Base-by-base conservation (phyloP, 2,797 vertebrate species). In the Enteromius paludinosus region DNA sequence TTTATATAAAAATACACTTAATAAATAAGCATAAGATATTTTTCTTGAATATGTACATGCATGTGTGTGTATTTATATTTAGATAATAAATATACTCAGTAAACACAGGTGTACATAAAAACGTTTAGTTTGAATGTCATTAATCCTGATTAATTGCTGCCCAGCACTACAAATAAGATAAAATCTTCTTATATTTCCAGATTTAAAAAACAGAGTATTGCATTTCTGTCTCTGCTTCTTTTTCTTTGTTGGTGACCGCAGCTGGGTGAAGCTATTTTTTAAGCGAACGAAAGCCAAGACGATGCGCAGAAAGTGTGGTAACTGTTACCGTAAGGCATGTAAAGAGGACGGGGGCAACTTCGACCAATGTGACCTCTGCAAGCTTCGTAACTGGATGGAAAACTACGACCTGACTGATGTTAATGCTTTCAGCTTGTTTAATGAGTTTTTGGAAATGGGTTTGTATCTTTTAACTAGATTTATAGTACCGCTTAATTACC, bases 391-490 rank as follows among this genome's bases (percentile, higher is more conserved):
- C 45, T 97, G 96, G 96, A 84, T 94, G 80, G 85, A 20, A 1
- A 97, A 99, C 90, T 97, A 98, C 8, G 86, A 89, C 2, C 92
- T 98, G 88, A 93, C 87, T 0, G 11, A 90, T 0, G 92, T 96
- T 3, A 85, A 96, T 6, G 0, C 83, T 84, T 98, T 96, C 93
- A 97, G 94, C 88, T 91, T 98, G 83, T 98, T 98, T 35, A 94
- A 98, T 0, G 97, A 98, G 90, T 98, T 95, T 90, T 82, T 98
- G 91, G 97, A 99, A 88, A 98, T 99, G 94, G 96, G 97, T 98
- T 89, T 2, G 86, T 87, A 78, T 77, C 35, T 77, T 7, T 33
- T 8, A n/a, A 30, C 30, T 76, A 30, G 23, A 41, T 68, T 25
- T 43, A 28, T 6, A 30, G 15, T 70, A 47, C n/a, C 9, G 1